Percentiles rank a stretch among this genome's conserved stretches.
phyloP scores from a whole-genome alignment of 2,113 vertebrate species.

The Antennarius striatus region DNA sequence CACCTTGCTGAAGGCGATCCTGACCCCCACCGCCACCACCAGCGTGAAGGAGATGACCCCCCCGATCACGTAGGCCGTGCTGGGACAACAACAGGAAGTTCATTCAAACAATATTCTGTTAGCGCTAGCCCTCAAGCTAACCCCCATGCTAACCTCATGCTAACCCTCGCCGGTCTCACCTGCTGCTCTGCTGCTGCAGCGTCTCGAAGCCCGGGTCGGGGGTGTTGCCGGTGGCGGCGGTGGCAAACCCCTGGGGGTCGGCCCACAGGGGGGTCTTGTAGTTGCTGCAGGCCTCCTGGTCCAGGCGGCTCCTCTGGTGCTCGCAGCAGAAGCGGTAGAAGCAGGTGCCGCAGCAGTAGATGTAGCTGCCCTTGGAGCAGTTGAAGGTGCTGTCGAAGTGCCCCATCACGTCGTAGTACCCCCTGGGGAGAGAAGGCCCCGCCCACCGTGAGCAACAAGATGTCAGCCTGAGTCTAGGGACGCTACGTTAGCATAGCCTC shows the following conservation, averaged over 20 bases:
- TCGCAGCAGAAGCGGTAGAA: slow-evolving; percentile 94
- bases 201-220: slow-evolving; percentile 79
- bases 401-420: slow-evolving; percentile 92
- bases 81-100: slow-evolving; percentile 32
- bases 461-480: too few species aligned
- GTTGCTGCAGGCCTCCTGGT: slow-evolving; percentile 88
- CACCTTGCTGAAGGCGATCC: slow-evolving; percentile 90
- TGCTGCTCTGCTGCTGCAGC: slow-evolving; percentile 81
- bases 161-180: slow-evolving; percentile 37
- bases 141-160: too few species aligned
- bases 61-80: slow-evolving; percentile 89
- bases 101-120: not conserved
- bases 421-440: slow-evolving; percentile 48
- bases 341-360: slow-evolving; percentile 92
- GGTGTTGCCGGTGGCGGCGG: slow-evolving; percentile 67
- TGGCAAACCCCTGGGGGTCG: slow-evolving; percentile 76
- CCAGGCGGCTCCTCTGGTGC: slow-evolving; percentile 84
- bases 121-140: too few species aligned
- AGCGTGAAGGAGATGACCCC: slow-evolving; percentile 91
- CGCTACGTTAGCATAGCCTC: too few species aligned
- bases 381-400: slow-evolving; percentile 91
- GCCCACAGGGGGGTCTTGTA: slow-evolving; percentile 87
- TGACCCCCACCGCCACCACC: slow-evolving; percentile 85
- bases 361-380: slow-evolving; percentile 88
- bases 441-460: too few species aligned